These are phyloP conservation scores for Melanostigma gelatinosum DNA, from an alignment of 2,113 vertebrate genomes.

Conservation along the genomic window DNA sequence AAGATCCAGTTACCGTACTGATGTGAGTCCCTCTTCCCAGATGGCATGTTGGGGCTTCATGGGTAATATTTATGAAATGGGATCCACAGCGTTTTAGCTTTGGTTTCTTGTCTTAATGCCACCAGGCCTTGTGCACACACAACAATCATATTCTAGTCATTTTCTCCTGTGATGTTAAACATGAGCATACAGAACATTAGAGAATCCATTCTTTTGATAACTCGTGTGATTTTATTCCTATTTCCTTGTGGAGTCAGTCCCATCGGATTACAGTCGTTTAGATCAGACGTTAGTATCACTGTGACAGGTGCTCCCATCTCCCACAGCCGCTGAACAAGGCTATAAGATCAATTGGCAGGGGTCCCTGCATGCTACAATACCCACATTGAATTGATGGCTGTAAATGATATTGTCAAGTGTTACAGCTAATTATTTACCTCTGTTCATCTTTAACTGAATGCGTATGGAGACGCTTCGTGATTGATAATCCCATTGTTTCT, in stretches of 20 bases:
- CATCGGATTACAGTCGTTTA: conserved; percentile 48
- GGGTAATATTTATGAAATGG: conserved; percentile 33
- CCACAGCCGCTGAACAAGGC: conserved; percentile 59
- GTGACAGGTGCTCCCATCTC: conserved; percentile 69
- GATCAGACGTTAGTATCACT: conserved; percentile 50
- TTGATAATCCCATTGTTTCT: conserved; percentile 79
- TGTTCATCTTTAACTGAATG: conserved; percentile 68
- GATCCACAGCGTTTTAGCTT: conserved; percentile 10
- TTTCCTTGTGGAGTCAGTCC: conserved; percentile 17
- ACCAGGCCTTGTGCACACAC: neutral
- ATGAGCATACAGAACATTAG: neutral
- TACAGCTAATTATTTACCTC: conserved; percentile 79
- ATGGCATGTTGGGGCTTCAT: conserved; percentile 45
- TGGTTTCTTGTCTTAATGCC: neutral
- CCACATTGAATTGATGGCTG: conserved; percentile 71
- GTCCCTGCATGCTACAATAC: conserved; percentile 72
- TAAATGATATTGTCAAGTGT: conserved; percentile 71
- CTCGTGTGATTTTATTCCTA: neutral
- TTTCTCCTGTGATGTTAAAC: conserved; percentile 11
- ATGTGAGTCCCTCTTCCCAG: conserved; percentile 50
- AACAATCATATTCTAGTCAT: neutral
- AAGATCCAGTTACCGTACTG: conserved; percentile 53
- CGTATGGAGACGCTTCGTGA: conserved; percentile 62
- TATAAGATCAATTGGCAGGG: conserved; percentile 61
- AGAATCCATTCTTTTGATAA: conserved; percentile 18